A percentile compares a stretch with the other conserved stretches of the same genome.
phyloP scores from a whole-genome alignment of 2,797 vertebrate genomes.

The Adelosebastes latens region DNA sequence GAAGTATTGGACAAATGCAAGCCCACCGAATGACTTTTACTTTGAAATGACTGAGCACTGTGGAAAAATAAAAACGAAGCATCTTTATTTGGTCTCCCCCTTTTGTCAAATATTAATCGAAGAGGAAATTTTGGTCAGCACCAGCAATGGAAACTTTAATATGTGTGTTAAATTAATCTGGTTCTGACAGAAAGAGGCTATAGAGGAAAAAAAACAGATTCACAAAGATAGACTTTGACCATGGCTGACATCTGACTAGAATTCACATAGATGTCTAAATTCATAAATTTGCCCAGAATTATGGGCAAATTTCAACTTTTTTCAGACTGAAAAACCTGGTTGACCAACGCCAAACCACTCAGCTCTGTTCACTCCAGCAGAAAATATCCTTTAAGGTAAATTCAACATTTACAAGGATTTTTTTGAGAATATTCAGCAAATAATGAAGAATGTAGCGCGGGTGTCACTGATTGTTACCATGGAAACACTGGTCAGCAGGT shows the following conservation, averaged over 20 bases:
- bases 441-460: not conserved
- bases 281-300: not conserved
- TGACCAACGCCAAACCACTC: not conserved
- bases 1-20: rapidly evolving
- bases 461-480: not conserved
- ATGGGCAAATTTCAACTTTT: not conserved
- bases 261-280: not conserved
- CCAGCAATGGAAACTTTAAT: rapidly evolving
- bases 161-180: not conserved
- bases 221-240: not conserved
- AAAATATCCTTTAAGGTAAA: not conserved
- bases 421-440: not conserved
- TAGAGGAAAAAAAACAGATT: not conserved
- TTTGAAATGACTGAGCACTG: not conserved
- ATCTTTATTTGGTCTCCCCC: not conserved
- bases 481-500: not conserved
- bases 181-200: not conserved
- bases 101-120: not conserved
- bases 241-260: not conserved
- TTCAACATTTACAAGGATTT: not conserved
- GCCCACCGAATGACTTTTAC: not conserved
- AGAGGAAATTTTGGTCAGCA: not conserved
- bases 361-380: not conserved
- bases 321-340: not conserved
- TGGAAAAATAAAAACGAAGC: not conserved